Evolutionary conservation across 2,113 vertebrate species (phyloP), one percentile per base, ranked within the genome.

Genomic region (Isurus oxyrinchus): DNA sequence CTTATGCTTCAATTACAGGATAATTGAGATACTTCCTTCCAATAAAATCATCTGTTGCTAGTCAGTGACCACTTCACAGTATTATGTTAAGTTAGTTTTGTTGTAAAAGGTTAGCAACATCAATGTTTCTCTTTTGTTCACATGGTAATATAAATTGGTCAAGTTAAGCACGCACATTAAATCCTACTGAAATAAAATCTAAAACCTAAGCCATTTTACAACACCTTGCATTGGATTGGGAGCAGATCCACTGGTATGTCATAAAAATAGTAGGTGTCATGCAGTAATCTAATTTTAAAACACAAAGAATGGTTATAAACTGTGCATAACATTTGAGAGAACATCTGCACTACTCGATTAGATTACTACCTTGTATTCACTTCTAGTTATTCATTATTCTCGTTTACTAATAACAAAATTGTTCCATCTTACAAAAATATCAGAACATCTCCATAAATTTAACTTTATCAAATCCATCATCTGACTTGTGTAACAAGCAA

Each of bases 381-480:
- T 67, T 44, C 23, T 40, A 95, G n/a, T 21, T 95, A 13, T 27
- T 49, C 93, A 94, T 40, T 95, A 67, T 95, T 67, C 61, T 44
- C 8, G 11, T 67, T 49, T 13, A 67, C 40, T 40, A 27, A 69
- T 95, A 67, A 35, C 55, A 49, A 69, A 67, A 49, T 49, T 69
- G 63, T 95, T 66, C 40, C 3, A 10, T 67, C n/a, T 69, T 49
- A 95, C 44, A 2, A 13, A 67, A 95, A n/a, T 16, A 91, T 61
- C 31, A 63, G 44, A 61, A 61, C 35, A 35, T 66, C 14, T 94
- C 57, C 25, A 63, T 63, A 66, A 94, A 66, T 66, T 61, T 5
- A 94, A 66, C 35, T 94, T 94, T 35, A 94, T 40, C 61, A 63
- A 94, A 94, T 94, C 61, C 35, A 94, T 94, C 6, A 44, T 66